Evolutionary conservation across 2,113 vertebrate genomes (phyloP).

Genomic region (Spermophilus dauricus): DNA sequence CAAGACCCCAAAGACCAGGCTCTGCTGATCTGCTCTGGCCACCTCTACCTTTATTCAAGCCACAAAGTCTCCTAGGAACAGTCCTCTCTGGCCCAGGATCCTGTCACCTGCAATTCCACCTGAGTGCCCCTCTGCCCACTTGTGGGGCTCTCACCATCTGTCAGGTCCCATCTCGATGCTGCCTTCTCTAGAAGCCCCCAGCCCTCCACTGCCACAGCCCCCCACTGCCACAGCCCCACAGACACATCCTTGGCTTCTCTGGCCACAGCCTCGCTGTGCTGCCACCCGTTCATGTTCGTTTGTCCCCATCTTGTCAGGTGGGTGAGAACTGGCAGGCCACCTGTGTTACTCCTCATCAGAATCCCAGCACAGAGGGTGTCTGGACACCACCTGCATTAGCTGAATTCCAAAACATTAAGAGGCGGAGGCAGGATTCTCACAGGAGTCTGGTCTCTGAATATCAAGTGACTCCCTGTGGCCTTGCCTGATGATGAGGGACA

Average conservation of each 20-base stretch:
- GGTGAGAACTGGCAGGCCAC: accelerated
- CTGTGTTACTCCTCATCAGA: neutral
- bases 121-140: neutral
- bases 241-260: neutral
- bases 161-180: neutral
- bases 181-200: neutral
- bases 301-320: neutral
- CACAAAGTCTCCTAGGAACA: neutral
- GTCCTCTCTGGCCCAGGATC: neutral
- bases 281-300: neutral
- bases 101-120: neutral
- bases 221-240: too few species aligned
- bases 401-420: neutral
- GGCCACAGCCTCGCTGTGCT: accelerated
- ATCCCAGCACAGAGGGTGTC: neutral
- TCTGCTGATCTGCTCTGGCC: too few species aligned
- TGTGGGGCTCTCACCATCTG: neutral
- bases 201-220: too few species aligned
- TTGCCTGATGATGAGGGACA: too few species aligned
- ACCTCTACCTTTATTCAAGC: neutral
- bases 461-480: neutral
- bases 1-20: accelerated
- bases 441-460: neutral
- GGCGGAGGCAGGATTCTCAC: neutral
- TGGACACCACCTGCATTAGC: neutral